These are phyloP conservation scores for Osedax frankpressi DNA, from an alignment of 2,888 invertebrate species.

Conservation along the genomic window DNA sequence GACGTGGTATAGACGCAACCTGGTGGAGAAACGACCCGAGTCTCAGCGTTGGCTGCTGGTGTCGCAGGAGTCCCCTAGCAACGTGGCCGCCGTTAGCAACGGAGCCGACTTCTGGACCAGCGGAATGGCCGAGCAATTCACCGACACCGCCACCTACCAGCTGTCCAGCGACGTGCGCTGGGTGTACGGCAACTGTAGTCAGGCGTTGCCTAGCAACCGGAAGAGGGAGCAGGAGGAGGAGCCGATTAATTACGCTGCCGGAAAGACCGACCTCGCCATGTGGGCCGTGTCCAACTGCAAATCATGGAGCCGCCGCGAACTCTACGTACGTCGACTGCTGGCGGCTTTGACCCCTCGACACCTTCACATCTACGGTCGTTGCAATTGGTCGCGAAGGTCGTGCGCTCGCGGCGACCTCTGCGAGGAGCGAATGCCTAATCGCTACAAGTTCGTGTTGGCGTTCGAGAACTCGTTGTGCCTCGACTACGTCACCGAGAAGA, in stretches of 20 bases:
- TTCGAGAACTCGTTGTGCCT: conserved; percentile 15
- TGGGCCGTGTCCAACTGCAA: conserved; percentile 14
- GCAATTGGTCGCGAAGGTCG: neutral
- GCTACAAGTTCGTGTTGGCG: conserved; percentile 14
- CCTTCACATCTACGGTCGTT: neutral
- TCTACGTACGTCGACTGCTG: neutral
- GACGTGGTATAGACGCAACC: too few relatives aligned
- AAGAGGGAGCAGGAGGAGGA: neutral
- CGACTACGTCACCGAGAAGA: conserved; percentile 17
- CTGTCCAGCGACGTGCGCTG: conserved; percentile 18
- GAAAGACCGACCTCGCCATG: conserved; percentile 6
- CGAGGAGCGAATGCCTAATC: neutral
- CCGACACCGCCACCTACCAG: conserved; percentile 24
- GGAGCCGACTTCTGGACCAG: conserved; percentile 8
- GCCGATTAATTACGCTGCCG: neutral
- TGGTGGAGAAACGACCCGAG: too few relatives aligned
- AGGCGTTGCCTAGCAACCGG: neutral
- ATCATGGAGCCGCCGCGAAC: conserved; percentile 11
- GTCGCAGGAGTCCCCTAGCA: neutral
- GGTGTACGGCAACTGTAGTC: conserved; percentile 16
- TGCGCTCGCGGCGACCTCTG: neutral
- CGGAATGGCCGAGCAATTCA: conserved; percentile 23
- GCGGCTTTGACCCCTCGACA: neutral
- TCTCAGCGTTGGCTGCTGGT: neutral
- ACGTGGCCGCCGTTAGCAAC: neutral